phyloP scores from a whole-genome alignment of 2,113 vertebrate species.

The Catagonus wagneri region DNA sequence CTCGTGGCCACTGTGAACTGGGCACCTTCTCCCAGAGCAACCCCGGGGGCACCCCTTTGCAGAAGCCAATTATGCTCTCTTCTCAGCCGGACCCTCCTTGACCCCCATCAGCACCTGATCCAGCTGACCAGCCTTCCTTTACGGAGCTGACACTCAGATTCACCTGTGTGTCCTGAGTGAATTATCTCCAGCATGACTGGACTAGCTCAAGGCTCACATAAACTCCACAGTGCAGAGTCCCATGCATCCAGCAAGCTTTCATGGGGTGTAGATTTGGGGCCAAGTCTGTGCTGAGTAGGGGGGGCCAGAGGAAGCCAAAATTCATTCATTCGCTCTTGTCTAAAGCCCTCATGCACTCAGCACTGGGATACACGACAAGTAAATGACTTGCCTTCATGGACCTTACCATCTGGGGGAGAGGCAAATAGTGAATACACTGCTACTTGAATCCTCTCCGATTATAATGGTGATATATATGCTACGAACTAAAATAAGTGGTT shows the following conservation, averaged over 20 bases:
- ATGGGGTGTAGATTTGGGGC: background rate
- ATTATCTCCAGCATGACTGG: background rate
- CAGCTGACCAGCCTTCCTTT: background rate
- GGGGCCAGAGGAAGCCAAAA: background rate
- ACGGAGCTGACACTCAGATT: background rate
- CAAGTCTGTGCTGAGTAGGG: slow-evolving; percentile 1
- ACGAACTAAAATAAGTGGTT: background rate
- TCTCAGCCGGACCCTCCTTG: background rate
- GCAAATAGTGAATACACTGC: slow-evolving; percentile 1
- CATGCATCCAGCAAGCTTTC: background rate
- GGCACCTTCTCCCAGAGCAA: background rate
- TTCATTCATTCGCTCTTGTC: background rate
- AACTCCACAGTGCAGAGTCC: background rate
- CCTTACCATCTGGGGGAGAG: slow-evolving; percentile 3
- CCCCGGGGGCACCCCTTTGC: background rate
- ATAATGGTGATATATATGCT: background rate
- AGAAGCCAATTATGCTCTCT: background rate
- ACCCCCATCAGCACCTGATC: background rate
- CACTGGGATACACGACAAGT: background rate
- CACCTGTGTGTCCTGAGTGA: background rate
- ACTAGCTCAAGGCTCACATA: background rate
- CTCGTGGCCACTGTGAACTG: background rate
- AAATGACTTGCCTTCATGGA: background rate
- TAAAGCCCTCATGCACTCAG: background rate
- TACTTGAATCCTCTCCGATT: background rate